These are phyloP conservation scores for Cryptocephalus moraei DNA, from an alignment of 2,888 invertebrate genomes.

Conservation along the genomic window DNA sequence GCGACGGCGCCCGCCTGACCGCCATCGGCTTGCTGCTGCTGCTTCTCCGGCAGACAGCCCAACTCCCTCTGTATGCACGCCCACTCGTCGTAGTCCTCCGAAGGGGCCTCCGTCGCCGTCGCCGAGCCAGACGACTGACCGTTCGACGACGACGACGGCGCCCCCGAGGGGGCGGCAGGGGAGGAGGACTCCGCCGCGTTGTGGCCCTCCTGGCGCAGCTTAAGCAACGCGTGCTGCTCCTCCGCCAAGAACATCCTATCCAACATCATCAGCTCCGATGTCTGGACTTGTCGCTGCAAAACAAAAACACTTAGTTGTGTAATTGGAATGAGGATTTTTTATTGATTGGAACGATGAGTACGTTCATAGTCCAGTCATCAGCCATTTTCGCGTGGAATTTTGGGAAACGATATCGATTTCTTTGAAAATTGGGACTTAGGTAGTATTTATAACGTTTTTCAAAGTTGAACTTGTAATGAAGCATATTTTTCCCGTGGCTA, in stretches of 20 bases:
- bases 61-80: conserved; percentile 57
- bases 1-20: not conserved
- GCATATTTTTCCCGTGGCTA: too few relatives aligned
- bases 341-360: too few relatives aligned
- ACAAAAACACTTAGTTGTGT: not conserved
- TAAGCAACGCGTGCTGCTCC: conserved; percentile 53
- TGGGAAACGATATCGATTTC: too few relatives aligned
- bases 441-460: too few relatives aligned
- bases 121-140: not conserved
- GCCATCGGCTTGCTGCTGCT: not conserved
- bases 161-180: not conserved
- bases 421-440: too few relatives aligned
- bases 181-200: conserved; percentile 9
- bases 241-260: conserved; percentile 65
- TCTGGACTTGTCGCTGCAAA: conserved; percentile 56
- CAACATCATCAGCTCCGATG: conserved; percentile 68
- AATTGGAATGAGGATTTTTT: too few relatives aligned
- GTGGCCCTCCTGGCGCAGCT: conserved; percentile 43
- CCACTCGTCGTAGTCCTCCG: conserved; percentile 53
- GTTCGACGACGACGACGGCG: not conserved
- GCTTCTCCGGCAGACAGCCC: conserved; percentile 37
- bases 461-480: too few relatives aligned
- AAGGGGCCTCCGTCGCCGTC: conserved; percentile 1
- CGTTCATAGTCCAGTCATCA: too few relatives aligned
- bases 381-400: too few relatives aligned